Base-by-base conservation (phyloP, 2,888 invertebrate genomes). In the Trichopoda pennipes region DNA sequence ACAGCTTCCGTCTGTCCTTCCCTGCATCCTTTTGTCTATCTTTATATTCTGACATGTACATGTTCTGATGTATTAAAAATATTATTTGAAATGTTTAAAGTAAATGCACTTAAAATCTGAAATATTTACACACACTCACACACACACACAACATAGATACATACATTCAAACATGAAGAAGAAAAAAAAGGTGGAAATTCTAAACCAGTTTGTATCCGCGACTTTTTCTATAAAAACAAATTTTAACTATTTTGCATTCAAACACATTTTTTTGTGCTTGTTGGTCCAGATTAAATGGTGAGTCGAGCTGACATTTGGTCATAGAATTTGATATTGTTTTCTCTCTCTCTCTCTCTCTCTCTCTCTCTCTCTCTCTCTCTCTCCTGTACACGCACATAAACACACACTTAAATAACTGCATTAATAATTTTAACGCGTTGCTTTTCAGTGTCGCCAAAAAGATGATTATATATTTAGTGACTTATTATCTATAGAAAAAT, bases 111-210 rank as follows among this genome's bases (percentile, higher is more conserved):
- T 72, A 69, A 44, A 60, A 74, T 51, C 49, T 38, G 28, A 51
- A 49, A 56, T 56, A 32, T n/a, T 44, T 44, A n/a, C n/a, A 44
- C 44, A 44, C 44, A n/a, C 44, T 7, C 12, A 12, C 38, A 38
- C 1, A 38, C 38, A 38, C 12, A 38, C 7, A 7, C 12, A 12
- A 38, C 38, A 38, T 38, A 38, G 2, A 7, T 38, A 12, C 38
- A 38, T 38, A 12, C 12, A 12, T 38, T 1, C n/a, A n/a, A n/a
- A n/a, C 1, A 21, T 23, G 19, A 28, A 55, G 32, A 35, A 70
- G 72, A 23, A 77, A 38, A 28, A n/a, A 83, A 83, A 83, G 80
- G 79, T 83, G 83, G 80, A 83, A 81, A 81, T 83, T 80, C 19
- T 72, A 84, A 84, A 83, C 84, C 80, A 81, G 83, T 84, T 84